Evolutionary conservation across 2,797 vertebrate genomes (phyloP).

Genomic region (Tiaroga cobitis): DNA sequence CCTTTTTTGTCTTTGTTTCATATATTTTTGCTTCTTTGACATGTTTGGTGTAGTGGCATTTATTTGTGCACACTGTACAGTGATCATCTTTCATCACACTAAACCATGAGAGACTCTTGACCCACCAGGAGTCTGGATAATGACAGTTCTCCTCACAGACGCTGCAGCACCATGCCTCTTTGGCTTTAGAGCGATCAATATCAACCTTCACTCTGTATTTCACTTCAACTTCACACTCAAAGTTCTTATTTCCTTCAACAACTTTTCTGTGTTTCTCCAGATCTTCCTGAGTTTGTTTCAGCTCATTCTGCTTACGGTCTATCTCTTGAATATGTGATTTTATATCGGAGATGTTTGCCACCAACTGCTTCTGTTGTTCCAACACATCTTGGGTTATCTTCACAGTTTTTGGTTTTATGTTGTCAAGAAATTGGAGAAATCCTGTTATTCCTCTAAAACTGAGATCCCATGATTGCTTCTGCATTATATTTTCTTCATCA

Average conservation of each 20-base stretch:
- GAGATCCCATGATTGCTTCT: background rate
- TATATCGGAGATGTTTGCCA: background rate
- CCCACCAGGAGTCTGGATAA: no score
- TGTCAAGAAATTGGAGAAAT: background rate
- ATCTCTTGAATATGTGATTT: rapidly evolving
- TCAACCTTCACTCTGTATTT: background rate
- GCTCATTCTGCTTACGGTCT: rapidly evolving
- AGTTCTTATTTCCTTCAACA: rapidly evolving
- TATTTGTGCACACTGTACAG: no score
- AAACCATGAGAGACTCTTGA: rapidly evolving
- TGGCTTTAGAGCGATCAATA: background rate
- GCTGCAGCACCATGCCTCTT: background rate
- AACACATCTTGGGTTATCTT: no score
- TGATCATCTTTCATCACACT: no score
- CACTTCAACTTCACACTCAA: constrained; percentile 29
- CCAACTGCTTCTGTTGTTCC: rapidly evolving
- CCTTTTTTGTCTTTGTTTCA: no score
- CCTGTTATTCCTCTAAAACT: background rate
- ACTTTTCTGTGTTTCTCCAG: rapidly evolving
- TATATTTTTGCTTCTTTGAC: no score
- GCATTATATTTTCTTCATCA: background rate
- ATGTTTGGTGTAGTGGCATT: no score
- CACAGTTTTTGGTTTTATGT: no score
- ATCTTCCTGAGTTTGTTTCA: background rate
- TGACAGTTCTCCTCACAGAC: constrained; percentile 43